Conservation (phyloP, 2,113 vertebrate genomes). For the Crypturellus undulatus region DNA sequence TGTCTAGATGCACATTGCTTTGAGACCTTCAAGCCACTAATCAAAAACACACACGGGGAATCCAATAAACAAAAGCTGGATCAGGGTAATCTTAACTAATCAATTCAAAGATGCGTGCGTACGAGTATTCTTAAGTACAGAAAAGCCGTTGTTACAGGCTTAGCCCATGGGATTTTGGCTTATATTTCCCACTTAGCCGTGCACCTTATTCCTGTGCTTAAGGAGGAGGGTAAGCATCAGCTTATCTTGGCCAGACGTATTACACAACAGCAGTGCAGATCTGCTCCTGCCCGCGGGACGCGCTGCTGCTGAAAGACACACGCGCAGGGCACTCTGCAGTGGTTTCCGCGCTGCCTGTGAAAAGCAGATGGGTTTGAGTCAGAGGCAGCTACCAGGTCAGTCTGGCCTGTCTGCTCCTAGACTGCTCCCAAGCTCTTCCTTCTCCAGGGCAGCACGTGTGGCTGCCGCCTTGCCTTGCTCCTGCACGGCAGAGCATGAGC, state of each 20-base stretch:
- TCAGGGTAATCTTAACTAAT: neutral
- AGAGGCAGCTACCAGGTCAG: neutral
- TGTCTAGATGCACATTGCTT: neutral
- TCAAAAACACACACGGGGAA: neutral
- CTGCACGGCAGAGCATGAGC: neutral
- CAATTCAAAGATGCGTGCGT: neutral
- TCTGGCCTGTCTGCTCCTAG: neutral
- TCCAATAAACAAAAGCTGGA: neutral
- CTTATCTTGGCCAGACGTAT: neutral
- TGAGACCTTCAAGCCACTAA: neutral
- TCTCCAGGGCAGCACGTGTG: neutral
- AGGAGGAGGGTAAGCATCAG: neutral
- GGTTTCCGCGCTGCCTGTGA: neutral
- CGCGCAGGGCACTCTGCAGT: neutral
- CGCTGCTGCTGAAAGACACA: rapidly evolving
- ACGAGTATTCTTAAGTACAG: neutral
- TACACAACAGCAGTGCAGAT: neutral
- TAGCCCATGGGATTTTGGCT: neutral
- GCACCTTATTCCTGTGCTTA: neutral
- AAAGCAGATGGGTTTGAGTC: neutral
- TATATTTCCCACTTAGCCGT: rapidly evolving
- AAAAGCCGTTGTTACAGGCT: neutral
- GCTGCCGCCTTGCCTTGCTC: neutral
- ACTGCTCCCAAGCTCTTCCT: rapidly evolving
- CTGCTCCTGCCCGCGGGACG: neutral